These are phyloP conservation scores for Limnodromus scolopaceus DNA, from an alignment of 2,797 vertebrate species.

Conservation along the genomic window DNA sequence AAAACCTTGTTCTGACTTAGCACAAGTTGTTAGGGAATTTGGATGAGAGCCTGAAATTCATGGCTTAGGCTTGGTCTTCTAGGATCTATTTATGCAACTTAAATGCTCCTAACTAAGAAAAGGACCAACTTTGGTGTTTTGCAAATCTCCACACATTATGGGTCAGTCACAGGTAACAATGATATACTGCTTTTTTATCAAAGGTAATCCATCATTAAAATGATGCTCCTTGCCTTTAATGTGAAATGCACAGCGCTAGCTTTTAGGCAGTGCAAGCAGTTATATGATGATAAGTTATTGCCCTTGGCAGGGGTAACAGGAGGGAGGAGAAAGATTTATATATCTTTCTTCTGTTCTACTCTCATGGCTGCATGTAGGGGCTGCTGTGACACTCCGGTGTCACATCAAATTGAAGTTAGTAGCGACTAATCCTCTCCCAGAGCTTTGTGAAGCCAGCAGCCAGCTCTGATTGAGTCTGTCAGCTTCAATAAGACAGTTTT, in stretches of 20 bases:
- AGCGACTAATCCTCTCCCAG: conserved; percentile 16
- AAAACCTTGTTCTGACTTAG: background rate
- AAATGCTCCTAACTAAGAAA: background rate
- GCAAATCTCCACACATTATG: background rate
- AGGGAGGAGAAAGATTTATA: background rate
- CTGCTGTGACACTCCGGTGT: background rate
- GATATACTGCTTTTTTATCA: background rate
- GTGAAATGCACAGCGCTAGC: background rate
- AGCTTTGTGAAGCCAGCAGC: conserved; percentile 28
- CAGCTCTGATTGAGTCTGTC: conserved; percentile 25
- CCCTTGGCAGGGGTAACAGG: background rate
- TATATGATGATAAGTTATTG: background rate
- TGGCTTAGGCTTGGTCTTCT: background rate
- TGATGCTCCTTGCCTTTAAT: background rate
- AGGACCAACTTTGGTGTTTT: background rate
- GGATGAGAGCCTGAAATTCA: background rate
- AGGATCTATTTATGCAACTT: background rate
- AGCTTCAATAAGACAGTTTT: conserved; percentile 12
- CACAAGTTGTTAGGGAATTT: background rate
- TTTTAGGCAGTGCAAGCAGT: background rate
- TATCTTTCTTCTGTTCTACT: background rate
- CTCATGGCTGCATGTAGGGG: background rate
- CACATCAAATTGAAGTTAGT: conserved; percentile 17
- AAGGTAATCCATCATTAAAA: background rate
- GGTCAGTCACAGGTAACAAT: background rate